Percentiles rank a stretch among this genome's conserved stretches.
These are phyloP conservation scores for Pyrgilauda ruficollis DNA, from an alignment of 2,113 vertebrate species.

Conservation along the genomic window DNA sequence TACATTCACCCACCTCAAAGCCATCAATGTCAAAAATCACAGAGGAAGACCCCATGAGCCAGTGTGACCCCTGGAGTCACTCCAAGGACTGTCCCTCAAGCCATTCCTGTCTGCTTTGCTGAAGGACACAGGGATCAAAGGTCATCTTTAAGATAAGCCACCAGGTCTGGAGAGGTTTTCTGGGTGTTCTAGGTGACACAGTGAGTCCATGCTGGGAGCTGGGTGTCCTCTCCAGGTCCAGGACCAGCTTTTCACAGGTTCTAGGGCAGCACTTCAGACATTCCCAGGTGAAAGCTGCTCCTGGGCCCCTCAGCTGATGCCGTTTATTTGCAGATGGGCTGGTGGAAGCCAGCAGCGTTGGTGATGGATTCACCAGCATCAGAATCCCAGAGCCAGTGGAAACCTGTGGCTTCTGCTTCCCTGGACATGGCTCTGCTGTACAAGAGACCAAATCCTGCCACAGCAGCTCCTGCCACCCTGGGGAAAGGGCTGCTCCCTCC, in stretches of 20 bases:
- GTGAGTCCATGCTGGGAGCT: neutral
- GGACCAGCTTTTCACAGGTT: neutral
- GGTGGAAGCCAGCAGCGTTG: constrained; percentile 19
- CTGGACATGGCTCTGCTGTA: constrained; percentile 61
- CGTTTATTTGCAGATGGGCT: constrained; percentile 56
- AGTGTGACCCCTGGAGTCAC: accelerated
- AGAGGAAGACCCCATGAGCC: accelerated
- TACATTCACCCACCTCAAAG: neutral
- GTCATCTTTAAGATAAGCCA: neutral
- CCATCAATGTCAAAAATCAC: neutral
- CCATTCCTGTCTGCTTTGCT: neutral
- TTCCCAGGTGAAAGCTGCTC: neutral
- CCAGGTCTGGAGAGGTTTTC: neutral
- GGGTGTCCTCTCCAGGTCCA: neutral
- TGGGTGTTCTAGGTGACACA: neutral
- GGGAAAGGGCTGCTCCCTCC: neutral
- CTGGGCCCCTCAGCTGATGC: accelerated
- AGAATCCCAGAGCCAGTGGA: constrained; percentile 76
- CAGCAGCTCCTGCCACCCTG: accelerated
- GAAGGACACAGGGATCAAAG: neutral
- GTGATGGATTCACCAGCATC: neutral
- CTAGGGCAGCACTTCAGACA: neutral
- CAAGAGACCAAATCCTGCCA: constrained; percentile 11
- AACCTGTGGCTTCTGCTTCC: constrained; percentile 87
- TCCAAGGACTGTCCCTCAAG: neutral